Conservation (phyloP, 2,797 vertebrate species). For the Onychomys leucogaster region DNA sequence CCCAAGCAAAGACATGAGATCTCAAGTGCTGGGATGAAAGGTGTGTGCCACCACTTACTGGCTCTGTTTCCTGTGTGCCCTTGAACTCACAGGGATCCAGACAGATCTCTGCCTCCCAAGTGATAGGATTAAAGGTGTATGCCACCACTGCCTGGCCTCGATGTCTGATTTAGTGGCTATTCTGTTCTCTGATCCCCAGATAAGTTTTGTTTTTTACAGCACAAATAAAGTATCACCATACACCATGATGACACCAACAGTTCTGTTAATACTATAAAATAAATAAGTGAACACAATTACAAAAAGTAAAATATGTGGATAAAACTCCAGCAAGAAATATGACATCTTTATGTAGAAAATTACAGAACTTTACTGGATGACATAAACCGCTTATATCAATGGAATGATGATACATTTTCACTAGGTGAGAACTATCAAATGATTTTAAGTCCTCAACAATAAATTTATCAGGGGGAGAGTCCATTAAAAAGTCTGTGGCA, state of each 20-base stretch:
- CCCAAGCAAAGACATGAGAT: too few relatives aligned
- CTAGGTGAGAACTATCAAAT: background rate
- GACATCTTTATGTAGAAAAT: slow-evolving; percentile 5
- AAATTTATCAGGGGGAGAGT: background rate
- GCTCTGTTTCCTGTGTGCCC: too few relatives aligned
- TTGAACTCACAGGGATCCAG: too few relatives aligned
- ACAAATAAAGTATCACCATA: too few relatives aligned
- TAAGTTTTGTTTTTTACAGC: too few relatives aligned
- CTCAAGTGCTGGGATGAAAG: too few relatives aligned
- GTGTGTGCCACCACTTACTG: too few relatives aligned
- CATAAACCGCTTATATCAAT: background rate
- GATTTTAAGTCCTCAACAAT: background rate
- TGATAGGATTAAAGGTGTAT: too few relatives aligned
- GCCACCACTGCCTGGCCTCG: too few relatives aligned
- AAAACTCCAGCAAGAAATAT: background rate
- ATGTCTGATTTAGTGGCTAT: too few relatives aligned
- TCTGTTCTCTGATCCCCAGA: too few relatives aligned
- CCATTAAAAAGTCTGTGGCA: slow-evolving; percentile 27
- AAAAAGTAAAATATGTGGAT: background rate
- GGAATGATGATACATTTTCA: background rate
- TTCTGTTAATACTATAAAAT: background rate
- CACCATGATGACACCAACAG: background rate
- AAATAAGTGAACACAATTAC: background rate
- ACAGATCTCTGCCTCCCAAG: too few relatives aligned
- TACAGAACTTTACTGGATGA: background rate